phyloP scores from a whole-genome alignment of 2,797 vertebrate species.

The Hemitrygon akajei region DNA sequence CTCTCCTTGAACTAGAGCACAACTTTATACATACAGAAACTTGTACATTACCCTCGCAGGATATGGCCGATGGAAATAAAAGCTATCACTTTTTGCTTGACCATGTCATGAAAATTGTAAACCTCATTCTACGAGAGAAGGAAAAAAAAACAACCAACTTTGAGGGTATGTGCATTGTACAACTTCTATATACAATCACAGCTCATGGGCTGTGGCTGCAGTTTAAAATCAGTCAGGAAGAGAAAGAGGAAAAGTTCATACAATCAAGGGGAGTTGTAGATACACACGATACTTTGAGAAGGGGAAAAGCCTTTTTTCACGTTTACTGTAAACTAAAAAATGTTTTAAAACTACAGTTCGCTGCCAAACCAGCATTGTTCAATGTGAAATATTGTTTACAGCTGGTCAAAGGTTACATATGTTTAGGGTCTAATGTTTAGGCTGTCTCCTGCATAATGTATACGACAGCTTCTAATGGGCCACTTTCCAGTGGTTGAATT shows the following conservation, averaged over 20 bases:
- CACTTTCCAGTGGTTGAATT: constrained; percentile 71
- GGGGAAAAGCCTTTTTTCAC: constrained; percentile 91
- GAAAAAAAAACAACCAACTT: constrained; percentile 60
- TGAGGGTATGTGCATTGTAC: constrained; percentile 95
- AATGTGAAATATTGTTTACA: constrained; percentile 93
- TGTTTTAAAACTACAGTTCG: constrained; percentile 91
- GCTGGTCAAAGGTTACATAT: constrained; percentile 85
- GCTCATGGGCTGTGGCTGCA: constrained; percentile 85
- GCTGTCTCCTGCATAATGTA: constrained; percentile 79
- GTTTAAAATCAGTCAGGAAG: constrained; percentile 99
- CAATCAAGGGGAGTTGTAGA: constrained; percentile 99
- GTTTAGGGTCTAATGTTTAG: constrained; percentile 98
- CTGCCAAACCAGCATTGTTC: constrained; percentile 84
- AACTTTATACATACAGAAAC: constrained; percentile 71
- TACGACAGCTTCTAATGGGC: constrained; percentile 63
- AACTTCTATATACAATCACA: constrained; percentile 98
- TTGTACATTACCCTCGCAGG: constrained; percentile 64
- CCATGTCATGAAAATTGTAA: constrained; percentile 75
- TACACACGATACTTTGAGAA: constrained; percentile 91
- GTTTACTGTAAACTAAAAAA: constrained; percentile 93
- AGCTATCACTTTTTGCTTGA: constrained; percentile 65
- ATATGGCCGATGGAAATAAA: constrained; percentile 68
- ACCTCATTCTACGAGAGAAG: constrained; percentile 64
- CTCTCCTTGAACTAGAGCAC: constrained; percentile 65
- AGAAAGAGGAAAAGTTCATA: constrained; percentile 97